Evolutionary conservation across 2,888 invertebrate genomes (phyloP).

Genomic region (Eudasyphora cyanicolor): DNA sequence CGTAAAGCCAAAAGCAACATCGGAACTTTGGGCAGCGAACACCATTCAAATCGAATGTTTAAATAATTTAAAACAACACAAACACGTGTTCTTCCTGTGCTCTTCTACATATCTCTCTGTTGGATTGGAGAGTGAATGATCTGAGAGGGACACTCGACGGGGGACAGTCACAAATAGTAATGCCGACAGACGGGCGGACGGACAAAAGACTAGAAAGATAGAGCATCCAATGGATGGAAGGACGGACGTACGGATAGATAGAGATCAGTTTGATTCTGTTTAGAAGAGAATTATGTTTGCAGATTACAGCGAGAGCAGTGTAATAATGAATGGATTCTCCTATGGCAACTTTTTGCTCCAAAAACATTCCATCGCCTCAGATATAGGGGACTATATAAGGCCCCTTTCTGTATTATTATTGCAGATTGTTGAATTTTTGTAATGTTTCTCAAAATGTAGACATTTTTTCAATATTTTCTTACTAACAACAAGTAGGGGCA

Average conservation of each 20-base stretch:
- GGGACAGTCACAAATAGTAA: not conserved
- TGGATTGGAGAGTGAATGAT: not conserved
- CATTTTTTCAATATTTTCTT: too few relatives aligned
- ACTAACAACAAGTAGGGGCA: too few relatives aligned
- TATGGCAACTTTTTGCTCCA: too few relatives aligned
- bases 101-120: conserved; percentile 22
- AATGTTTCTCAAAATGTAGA: too few relatives aligned
- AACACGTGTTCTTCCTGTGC: conserved; percentile 62
- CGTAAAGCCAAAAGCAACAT: not conserved
- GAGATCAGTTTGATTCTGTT: not conserved
- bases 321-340: too few relatives aligned
- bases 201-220: too few relatives aligned
- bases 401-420: too few relatives aligned
- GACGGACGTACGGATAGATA: not conserved
- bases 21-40: not conserved
- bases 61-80: conserved; percentile 64
- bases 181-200: not conserved
- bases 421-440: too few relatives aligned
- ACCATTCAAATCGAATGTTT: conserved; percentile 37
- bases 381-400: too few relatives aligned
- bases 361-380: too few relatives aligned
- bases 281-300: not conserved
- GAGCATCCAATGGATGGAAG: too few relatives aligned
- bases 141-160: not conserved
- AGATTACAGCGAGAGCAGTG: conserved; percentile 12